phyloP scores from a whole-genome alignment of 2,113 vertebrate species.

The Scatophagus argus region DNA sequence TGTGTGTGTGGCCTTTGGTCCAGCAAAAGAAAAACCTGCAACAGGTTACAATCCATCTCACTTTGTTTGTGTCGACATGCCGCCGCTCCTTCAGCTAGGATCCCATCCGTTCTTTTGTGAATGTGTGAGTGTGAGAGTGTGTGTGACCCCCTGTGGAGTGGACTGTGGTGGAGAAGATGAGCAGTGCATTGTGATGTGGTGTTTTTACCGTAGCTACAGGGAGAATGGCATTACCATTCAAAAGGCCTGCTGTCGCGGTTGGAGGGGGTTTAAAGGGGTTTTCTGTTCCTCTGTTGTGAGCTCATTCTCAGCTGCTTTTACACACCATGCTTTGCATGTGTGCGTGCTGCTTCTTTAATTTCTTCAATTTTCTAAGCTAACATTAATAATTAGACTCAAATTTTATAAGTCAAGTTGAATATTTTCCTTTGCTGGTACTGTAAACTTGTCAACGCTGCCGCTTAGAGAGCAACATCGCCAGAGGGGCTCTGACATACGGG shows the following conservation, averaged over 20 bases:
- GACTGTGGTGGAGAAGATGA: slow-evolving; percentile 64
- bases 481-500: not conserved
- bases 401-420: no score
- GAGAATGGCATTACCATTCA: slow-evolving; percentile 82
- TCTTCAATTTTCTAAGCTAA: no score
- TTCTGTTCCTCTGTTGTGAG: slow-evolving; percentile 27
- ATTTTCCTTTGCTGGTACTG: no score
- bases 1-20: slow-evolving; percentile 51
- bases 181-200: slow-evolving; percentile 78
- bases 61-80: slow-evolving; percentile 50
- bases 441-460: no score
- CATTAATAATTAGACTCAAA: not conserved
- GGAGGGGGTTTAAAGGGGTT: slow-evolving; percentile 39
- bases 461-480: no score
- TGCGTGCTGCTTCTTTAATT: not conserved
- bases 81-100: slow-evolving; percentile 29
- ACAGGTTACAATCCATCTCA: slow-evolving; percentile 64
- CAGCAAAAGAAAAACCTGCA: slow-evolving; percentile 58
- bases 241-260: slow-evolving; percentile 61
- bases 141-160: slow-evolving; percentile 62
- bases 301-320: slow-evolving; percentile 43
- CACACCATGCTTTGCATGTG: slow-evolving; percentile 9
- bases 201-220: slow-evolving; percentile 67
- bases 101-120: slow-evolving; percentile 35
- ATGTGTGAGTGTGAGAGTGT: slow-evolving; percentile 25